These are phyloP conservation scores for Bombus balteatus DNA, from an alignment of 1,140 invertebrate genomes.

Conservation along the genomic window DNA sequence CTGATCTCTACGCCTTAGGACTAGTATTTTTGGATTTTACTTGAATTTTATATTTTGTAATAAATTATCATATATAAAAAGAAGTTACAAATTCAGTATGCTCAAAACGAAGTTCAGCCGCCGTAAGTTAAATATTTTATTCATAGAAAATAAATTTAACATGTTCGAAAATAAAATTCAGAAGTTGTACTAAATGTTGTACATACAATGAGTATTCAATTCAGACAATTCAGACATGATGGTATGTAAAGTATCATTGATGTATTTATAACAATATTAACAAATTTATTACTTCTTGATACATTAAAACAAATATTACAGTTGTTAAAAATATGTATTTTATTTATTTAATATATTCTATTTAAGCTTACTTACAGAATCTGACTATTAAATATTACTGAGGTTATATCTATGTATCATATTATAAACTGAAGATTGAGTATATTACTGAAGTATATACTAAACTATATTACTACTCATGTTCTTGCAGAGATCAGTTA, in stretches of 20 bases:
- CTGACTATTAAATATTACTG: neutral
- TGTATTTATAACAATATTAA: neutral
- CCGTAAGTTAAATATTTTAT: neutral
- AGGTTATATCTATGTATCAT: neutral
- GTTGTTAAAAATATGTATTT: neutral
- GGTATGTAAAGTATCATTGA: neutral
- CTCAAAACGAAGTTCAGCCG: neutral
- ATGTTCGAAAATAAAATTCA: neutral
- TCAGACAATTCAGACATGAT: too few relatives aligned
- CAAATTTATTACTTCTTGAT: too few relatives aligned
- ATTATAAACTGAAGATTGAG: neutral
- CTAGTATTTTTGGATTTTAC: neutral
- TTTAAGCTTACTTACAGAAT: neutral
- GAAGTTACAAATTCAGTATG: neutral
- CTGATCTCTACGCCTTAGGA: neutral
- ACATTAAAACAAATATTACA: too few relatives aligned
- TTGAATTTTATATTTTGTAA: neutral
- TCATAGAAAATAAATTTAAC: neutral
- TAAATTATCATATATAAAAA: neutral
- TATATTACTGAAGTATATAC: constrained; percentile 87
- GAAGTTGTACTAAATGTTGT: neutral
- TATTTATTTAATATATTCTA: neutral
- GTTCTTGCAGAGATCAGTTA: constrained; percentile 99
- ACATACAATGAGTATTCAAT: too few relatives aligned
- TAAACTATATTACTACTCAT: constrained; percentile 98